These are phyloP conservation scores for Drosophila teissieri DNA, from an alignment of 1,140 invertebrate species.

Conservation along the genomic window DNA sequence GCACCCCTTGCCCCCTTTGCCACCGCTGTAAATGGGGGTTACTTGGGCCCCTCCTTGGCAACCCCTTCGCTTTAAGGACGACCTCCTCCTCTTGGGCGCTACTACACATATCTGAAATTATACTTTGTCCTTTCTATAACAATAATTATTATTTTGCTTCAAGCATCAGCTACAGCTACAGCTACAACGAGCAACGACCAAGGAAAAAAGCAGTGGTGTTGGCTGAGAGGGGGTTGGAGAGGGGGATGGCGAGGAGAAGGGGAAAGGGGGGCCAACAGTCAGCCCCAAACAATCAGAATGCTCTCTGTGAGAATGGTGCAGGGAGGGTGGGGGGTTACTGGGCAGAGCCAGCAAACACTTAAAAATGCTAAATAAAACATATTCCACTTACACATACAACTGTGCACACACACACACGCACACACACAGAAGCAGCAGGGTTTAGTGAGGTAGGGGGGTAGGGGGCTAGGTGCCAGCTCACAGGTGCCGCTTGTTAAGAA, in stretches of 20 bases:
- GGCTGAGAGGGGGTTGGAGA: not conserved
- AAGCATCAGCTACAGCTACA: slow-evolving; percentile 67
- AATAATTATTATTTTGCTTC: slow-evolving; percentile 82
- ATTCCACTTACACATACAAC: slow-evolving; percentile 71
- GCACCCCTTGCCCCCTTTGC: too few relatives aligned
- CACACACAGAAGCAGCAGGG: not conserved
- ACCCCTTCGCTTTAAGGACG: slow-evolving; percentile 22
- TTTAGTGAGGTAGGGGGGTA: not conserved
- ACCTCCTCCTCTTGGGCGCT: slow-evolving; percentile 45
- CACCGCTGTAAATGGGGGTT: too few relatives aligned
- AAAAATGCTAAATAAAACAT: slow-evolving; percentile 84
- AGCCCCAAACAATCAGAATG: slow-evolving; percentile 44
- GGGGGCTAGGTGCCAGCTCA: slow-evolving; percentile 66
- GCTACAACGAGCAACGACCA: slow-evolving; percentile 29
- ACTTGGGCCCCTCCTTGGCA: not conserved
- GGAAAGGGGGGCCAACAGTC: slow-evolving; percentile 8
- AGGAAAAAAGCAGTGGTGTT: slow-evolving; percentile 7
- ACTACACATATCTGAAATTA: slow-evolving; percentile 81
- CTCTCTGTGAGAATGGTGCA: slow-evolving; percentile 5
- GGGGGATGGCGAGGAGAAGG: not conserved
- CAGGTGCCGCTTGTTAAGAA: slow-evolving; percentile 81
- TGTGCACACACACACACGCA: slow-evolving; percentile 3
- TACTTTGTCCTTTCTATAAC: slow-evolving; percentile 83
- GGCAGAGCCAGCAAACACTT: slow-evolving; percentile 75
- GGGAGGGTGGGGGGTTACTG: not conserved